These are phyloP conservation scores for Mormyrops attenuatus DNA, from an alignment of 2,797 vertebrate species.

Conservation along the genomic window DNA sequence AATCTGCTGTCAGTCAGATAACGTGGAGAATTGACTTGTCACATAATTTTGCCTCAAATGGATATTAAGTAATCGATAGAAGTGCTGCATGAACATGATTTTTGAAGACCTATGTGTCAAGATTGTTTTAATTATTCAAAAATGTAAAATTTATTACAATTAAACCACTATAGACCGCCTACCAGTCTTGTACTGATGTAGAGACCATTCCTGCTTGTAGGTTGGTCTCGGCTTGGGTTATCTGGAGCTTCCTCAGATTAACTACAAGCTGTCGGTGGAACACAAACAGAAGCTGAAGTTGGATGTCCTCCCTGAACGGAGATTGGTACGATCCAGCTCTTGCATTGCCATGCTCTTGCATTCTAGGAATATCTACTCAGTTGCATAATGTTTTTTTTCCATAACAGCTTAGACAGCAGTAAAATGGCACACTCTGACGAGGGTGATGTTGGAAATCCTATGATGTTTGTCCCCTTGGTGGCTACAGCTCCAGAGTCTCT, in stretches of 20 bases:
- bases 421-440: neutral
- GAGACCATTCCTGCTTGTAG: conserved; percentile 49
- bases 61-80: neutral
- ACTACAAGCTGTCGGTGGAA: conserved; percentile 95
- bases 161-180: neutral
- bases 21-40: neutral
- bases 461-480: neutral
- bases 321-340: conserved; percentile 69
- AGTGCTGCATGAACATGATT: neutral
- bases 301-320: conserved; percentile 81
- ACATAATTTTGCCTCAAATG: neutral
- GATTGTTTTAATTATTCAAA: neutral
- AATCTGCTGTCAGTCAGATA: neutral
- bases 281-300: conserved; percentile 87
- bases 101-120: neutral
- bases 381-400: no score
- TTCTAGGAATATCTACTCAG: neutral
- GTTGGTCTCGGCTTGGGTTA: conserved; percentile 93
- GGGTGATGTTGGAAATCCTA: neutral
- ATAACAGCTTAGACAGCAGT: neutral
- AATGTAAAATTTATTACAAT: neutral
- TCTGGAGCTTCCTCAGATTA: conserved; percentile 94
- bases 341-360: no score
- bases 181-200: neutral
- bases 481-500: conserved; percentile 80